Evolutionary conservation across 2,888 invertebrate genomes (phyloP), one percentile per base, ranked within the genome.

Genomic region (Plusia festucae): DNA sequence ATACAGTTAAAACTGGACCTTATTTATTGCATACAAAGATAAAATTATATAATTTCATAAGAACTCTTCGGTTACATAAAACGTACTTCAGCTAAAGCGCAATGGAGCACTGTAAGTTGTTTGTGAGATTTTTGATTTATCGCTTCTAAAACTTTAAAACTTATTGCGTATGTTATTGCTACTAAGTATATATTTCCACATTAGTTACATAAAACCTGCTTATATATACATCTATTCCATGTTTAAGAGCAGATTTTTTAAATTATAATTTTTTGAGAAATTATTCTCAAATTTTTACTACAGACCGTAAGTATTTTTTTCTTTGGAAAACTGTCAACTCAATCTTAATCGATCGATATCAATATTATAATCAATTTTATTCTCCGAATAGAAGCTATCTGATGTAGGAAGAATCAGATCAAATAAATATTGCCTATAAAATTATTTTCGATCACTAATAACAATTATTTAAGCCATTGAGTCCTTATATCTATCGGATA

Each of bases 51-150:
- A 40, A 40, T 40, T 40, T 40, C 40, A 40, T n/a, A 40, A n/a
- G n/a, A n/a, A n/a, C 40, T n/a, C n/a, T n/a, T n/a, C 6, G 40
- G 40, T 40, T 78, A 78, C 82, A 81, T 77, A 82, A 86, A 83
- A 82, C 74, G 78, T 78, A 77, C 70, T 63, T 71, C 74, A 78
- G 68, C 78, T 73, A 76, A 70, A 76, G 66, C 70, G 76, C 78
- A 65, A 54, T 60, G 53, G 62, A 40, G 60, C 65, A 65, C 73
- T 44, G 53, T n/a, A n/a, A n/a, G n/a, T 56, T 77, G 69, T 72
- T 78, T 72, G 46, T 75, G 60, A 79, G 65, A 73, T 70, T 61
- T 75, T 68, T 73, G 59, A 76, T 78, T 80, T 80, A 78, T 78
- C 69, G 60, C 65, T 63, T 51, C 61, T 60, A 74, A 70, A 65